A percentile compares a stretch with the other conserved stretches of the same genome.
These are phyloP conservation scores for Netelia virgata DNA, from an alignment of 2,888 invertebrate genomes.

Conservation along the genomic window DNA sequence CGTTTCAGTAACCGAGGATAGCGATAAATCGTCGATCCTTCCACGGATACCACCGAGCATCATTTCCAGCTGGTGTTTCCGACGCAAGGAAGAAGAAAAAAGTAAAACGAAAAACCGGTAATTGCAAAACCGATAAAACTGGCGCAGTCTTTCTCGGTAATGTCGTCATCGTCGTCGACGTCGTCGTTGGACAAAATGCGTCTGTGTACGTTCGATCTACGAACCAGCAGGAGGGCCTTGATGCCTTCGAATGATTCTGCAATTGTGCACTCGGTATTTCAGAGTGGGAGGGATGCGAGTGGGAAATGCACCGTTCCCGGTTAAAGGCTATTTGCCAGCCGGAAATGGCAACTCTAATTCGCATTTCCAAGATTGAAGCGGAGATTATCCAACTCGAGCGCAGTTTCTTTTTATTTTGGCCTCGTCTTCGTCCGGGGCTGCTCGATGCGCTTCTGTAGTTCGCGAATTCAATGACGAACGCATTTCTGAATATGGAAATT, in stretches of 20 bases:
- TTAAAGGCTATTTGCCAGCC: slow-evolving; percentile 11
- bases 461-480: not conserved
- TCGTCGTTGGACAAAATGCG: not conserved
- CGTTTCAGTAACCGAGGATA: slow-evolving; percentile 16
- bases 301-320: slow-evolving; percentile 15
- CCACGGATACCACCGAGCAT: slow-evolving; percentile 34
- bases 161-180: slow-evolving; percentile 20
- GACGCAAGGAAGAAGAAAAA: slow-evolving; percentile 42
- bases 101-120: slow-evolving; percentile 51
- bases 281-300: not conserved
- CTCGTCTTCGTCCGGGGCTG: too few relatives aligned
- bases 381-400: slow-evolving; percentile 14
- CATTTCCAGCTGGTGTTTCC: slow-evolving; percentile 58
- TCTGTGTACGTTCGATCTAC: slow-evolving; percentile 6
- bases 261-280: slow-evolving; percentile 1
- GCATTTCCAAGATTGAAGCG: slow-evolving; percentile 48
- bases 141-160: slow-evolving; percentile 27
- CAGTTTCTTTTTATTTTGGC: slow-evolving; percentile 12
- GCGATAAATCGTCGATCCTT: slow-evolving; percentile 52
- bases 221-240: not conserved
- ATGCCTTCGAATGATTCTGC: slow-evolving; percentile 46
- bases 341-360: slow-evolving; percentile 35
- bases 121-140: slow-evolving; percentile 65
- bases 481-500: not conserved
- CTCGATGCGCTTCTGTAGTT: not conserved